Evolutionary conservation across 2,797 vertebrate genomes (phyloP).

Genomic region (Lacerta agilis): DNA sequence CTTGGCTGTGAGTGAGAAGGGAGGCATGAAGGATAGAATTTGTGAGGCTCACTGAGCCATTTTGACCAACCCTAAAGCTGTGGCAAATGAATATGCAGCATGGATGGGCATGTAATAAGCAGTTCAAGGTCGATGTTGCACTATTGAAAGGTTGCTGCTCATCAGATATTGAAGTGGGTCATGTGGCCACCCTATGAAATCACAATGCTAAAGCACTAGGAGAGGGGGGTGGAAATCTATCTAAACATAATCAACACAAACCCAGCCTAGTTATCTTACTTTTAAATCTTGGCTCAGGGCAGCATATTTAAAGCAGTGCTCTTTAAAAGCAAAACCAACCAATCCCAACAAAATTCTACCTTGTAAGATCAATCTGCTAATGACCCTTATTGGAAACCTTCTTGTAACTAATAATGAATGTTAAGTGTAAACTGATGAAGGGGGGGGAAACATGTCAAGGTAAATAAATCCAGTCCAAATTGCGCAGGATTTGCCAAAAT

Average conservation of each 20-base stretch:
- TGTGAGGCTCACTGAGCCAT: constrained; percentile 48
- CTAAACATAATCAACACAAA: constrained; percentile 2
- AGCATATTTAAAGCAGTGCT: constrained; percentile 49
- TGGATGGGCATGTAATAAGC: constrained; percentile 3
- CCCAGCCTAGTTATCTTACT: neutral
- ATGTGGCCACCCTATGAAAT: neutral
- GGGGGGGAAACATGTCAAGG: constrained; percentile 47
- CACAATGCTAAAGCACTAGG: neutral
- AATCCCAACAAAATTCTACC: constrained; percentile 2
- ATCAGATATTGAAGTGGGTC: constrained; percentile 5
- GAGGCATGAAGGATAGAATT: constrained; percentile 54
- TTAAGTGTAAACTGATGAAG: constrained; percentile 54
- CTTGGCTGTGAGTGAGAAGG: constrained; percentile 24
- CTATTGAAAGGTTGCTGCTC: neutral
- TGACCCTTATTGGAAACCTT: constrained; percentile 40
- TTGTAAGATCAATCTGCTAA: constrained; percentile 30
- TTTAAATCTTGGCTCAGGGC: constrained; percentile 44
- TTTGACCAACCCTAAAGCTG: constrained; percentile 45
- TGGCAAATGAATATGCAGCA: constrained; percentile 46
- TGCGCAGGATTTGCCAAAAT: constrained; percentile 75
- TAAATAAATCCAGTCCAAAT: constrained; percentile 65
- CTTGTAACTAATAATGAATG: constrained; percentile 32
- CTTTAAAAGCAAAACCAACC: constrained; percentile 35
- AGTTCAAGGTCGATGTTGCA: neutral
- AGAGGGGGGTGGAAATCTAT: neutral